These are phyloP conservation scores for Astreopora myriophthalma DNA, from an alignment of 64 coral and sea anemone genomes.

Conservation along the genomic window DNA sequence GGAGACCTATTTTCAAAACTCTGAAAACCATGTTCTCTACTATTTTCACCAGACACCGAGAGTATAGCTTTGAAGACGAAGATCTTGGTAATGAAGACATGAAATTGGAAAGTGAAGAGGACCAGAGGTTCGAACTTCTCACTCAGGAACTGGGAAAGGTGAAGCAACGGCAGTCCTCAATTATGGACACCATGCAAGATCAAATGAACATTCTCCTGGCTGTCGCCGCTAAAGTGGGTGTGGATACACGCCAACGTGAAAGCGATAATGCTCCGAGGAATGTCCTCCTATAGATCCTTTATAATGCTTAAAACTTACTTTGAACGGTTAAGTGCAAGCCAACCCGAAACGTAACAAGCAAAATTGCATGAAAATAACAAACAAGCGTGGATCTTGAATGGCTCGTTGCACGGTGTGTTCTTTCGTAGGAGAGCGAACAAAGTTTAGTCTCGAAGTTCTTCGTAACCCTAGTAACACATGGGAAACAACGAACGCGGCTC, in stretches of 20 bases:
- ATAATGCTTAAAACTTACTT: background rate
- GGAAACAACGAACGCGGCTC: too few species aligned
- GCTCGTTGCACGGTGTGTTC: too few species aligned
- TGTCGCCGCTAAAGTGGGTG: background rate
- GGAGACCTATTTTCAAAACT: background rate
- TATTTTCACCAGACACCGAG: background rate
- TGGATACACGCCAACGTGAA: background rate
- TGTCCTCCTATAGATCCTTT: background rate
- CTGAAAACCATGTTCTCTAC: background rate
- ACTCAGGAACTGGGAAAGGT: background rate
- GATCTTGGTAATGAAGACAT: background rate
- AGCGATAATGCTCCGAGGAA: background rate
- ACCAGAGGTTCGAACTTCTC: background rate
- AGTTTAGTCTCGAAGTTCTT: too few species aligned
- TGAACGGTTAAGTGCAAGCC: too few species aligned
- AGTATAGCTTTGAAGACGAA: background rate
- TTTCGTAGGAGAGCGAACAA: too few species aligned
- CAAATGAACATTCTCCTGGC: background rate
- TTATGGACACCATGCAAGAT: constrained; percentile 4
- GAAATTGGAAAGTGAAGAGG: background rate
- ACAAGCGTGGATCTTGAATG: too few species aligned
- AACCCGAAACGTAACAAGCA: too few species aligned
- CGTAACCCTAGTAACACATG: too few species aligned
- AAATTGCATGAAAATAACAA: background rate
- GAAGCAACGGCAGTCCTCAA: background rate